These are phyloP conservation scores for Gonatopus flavifemur DNA, from an alignment of 1,140 invertebrate species.

Conservation along the genomic window DNA sequence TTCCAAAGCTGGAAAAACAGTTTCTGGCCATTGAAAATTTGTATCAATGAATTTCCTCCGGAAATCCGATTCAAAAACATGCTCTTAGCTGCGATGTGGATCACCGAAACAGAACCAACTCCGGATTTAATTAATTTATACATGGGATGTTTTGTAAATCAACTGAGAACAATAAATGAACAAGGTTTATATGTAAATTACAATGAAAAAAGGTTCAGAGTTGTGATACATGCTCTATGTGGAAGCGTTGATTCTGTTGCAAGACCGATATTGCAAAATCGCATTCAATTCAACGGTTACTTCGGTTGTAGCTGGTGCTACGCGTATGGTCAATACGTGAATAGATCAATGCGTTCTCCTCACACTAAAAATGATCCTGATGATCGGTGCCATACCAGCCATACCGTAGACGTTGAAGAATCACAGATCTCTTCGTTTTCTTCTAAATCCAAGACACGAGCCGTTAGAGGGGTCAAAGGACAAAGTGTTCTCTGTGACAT, in stretches of 20 bases:
- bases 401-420: too few relatives aligned
- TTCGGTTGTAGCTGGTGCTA: slow-evolving; percentile 26
- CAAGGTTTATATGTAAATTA: not conserved
- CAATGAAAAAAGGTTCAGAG: too few relatives aligned
- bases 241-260: slow-evolving; percentile 30
- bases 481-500: not conserved
- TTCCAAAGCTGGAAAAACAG: slow-evolving; percentile 9
- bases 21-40: slow-evolving; percentile 17
- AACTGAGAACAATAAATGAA: not conserved
- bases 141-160: slow-evolving; percentile 6
- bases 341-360: not conserved
- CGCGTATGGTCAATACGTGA: not conserved
- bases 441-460: too few relatives aligned
- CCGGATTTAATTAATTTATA: slow-evolving; percentile 16
- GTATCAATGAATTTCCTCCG: slow-evolving; percentile 21
- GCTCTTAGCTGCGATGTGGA: slow-evolving; percentile 19
- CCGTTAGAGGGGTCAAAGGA: slow-evolving; percentile 31
- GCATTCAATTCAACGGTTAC: slow-evolving; percentile 20
- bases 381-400: too few relatives aligned
- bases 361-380: too few relatives aligned
- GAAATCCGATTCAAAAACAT: slow-evolving; percentile 13
- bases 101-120: slow-evolving; percentile 13
- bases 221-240: not conserved
- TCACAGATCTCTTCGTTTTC: too few relatives aligned
- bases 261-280: slow-evolving; percentile 25